Conservation (phyloP, 2,888 invertebrate genomes). For the Aspidapion aeneum region DNA sequence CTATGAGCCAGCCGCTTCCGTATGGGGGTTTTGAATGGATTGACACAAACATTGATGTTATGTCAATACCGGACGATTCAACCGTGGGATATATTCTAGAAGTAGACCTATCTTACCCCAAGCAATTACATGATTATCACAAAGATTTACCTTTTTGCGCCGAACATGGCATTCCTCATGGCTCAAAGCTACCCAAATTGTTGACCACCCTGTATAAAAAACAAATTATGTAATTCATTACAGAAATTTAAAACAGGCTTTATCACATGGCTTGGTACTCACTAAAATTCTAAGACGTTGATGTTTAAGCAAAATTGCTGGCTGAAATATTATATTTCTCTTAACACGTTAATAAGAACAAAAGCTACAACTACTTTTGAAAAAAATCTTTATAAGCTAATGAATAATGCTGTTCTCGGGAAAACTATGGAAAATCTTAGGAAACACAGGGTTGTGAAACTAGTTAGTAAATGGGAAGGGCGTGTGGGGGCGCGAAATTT, state of each 20-base stretch:
- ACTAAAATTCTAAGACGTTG: no score
- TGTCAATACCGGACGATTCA: slow-evolving; percentile 19
- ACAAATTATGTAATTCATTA: slow-evolving; percentile 34
- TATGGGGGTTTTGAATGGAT: slow-evolving; percentile 19
- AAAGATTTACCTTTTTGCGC: slow-evolving; percentile 30
- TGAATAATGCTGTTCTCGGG: slow-evolving; percentile 29
- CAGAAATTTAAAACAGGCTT: slow-evolving; percentile 30
- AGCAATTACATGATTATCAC: slow-evolving; percentile 38
- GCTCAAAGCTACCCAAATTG: slow-evolving; percentile 27
- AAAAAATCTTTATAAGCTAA: slow-evolving; percentile 21
- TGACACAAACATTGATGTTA: slow-evolving; percentile 15
- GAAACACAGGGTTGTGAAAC: slow-evolving; percentile 39
- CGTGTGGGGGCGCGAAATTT: slow-evolving; percentile 25
- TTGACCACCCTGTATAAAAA: slow-evolving; percentile 30
- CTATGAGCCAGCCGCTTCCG: slow-evolving; percentile 33
- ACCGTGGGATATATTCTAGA: slow-evolving; percentile 37
- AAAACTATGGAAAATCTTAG: slow-evolving; percentile 44
- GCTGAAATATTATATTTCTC: no score
- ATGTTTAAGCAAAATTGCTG: slow-evolving; percentile 42
- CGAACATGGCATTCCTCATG: slow-evolving; percentile 29
- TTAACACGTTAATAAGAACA: slow-evolving; percentile 37
- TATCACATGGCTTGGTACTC: no score
- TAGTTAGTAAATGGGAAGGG: slow-evolving; percentile 30
- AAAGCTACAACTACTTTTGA: slow-evolving; percentile 22
- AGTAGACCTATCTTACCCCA: slow-evolving; percentile 46